phyloP scores from a whole-genome alignment of 1,140 invertebrate species.

The Hypothenemus hampei region DNA sequence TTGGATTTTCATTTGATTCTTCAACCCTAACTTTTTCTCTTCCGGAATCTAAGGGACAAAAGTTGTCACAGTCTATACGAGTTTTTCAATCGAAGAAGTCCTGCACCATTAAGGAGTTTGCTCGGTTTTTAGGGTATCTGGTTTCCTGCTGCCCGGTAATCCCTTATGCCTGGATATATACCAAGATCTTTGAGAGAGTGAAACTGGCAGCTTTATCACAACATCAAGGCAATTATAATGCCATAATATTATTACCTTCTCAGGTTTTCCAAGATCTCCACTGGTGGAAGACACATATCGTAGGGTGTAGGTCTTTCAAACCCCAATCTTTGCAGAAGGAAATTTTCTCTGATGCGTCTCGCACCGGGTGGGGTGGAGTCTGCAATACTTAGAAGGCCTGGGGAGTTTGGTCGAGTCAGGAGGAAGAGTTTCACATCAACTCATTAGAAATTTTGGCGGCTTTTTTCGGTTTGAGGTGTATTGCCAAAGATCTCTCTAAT shows the following conservation, averaged over 20 bases:
- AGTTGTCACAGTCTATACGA: no score
- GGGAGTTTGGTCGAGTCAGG: not conserved
- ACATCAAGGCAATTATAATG: not conserved
- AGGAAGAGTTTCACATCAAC: no score
- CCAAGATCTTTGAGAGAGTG: slow-evolving; percentile 25
- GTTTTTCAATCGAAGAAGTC: no score
- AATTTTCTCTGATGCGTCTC: slow-evolving; percentile 8
- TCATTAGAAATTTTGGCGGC: no score
- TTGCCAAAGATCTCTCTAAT: no score
- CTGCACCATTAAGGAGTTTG: no score
- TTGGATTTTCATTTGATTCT: not conserved
- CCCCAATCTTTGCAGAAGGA: not conserved
- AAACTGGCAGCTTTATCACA: slow-evolving; percentile 18
- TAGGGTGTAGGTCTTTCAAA: not conserved
- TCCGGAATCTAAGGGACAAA: no score
- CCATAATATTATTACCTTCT: not conserved
- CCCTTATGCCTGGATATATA: slow-evolving; percentile 26
- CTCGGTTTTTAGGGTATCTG: no score
- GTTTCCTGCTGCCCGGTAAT: slow-evolving; percentile 1
- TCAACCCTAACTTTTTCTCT: no score
- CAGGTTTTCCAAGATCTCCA: not conserved
- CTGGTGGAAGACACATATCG: slow-evolving; percentile 11
- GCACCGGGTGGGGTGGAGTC: not conserved
- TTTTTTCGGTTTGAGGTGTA: no score
- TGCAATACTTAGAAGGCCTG: not conserved